These are phyloP conservation scores for Philereme transversata DNA, from an alignment of 2,888 invertebrate genomes.

Conservation along the genomic window DNA sequence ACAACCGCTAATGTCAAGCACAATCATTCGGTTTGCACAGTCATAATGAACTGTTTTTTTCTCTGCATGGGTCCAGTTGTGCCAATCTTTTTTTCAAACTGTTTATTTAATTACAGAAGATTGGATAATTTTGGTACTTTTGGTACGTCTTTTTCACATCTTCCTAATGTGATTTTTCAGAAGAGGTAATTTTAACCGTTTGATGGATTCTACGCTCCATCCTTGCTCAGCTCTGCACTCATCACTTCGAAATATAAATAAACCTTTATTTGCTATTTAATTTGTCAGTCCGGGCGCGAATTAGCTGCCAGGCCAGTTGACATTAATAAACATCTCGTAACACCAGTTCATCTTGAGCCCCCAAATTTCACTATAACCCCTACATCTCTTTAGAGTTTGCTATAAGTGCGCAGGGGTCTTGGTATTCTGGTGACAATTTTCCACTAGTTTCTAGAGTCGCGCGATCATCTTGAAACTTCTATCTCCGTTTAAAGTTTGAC, in stretches of 20 bases:
- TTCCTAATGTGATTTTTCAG: too few species aligned
- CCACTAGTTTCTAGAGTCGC: constrained; percentile 51
- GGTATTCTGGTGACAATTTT: constrained; percentile 48
- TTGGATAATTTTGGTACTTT: too few species aligned
- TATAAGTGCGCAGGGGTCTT: constrained; percentile 40
- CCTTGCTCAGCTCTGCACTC: background rate
- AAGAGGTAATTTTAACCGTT: too few species aligned
- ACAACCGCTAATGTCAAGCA: too few species aligned
- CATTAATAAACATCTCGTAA: constrained; percentile 64
- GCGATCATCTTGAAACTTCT: constrained; percentile 63
- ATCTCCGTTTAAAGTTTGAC: constrained; percentile 50
- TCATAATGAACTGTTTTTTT: too few species aligned
- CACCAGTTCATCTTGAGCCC: constrained; percentile 46
- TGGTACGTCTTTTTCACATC: too few species aligned
- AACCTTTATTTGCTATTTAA: constrained; percentile 61
- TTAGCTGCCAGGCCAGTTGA: constrained; percentile 64
- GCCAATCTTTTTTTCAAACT: too few species aligned
- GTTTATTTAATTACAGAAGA: too few species aligned
- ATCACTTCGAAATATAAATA: constrained; percentile 16
- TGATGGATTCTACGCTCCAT: background rate
- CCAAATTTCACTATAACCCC: constrained; percentile 36
- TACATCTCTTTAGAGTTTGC: constrained; percentile 28
- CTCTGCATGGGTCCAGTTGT: too few species aligned
- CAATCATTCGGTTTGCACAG: too few species aligned
- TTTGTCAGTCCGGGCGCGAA: constrained; percentile 67